Evolutionary conservation across 2,797 vertebrate genomes (phyloP), one percentile per base, ranked within the genome.

Genomic region (Todus mexicanus): DNA sequence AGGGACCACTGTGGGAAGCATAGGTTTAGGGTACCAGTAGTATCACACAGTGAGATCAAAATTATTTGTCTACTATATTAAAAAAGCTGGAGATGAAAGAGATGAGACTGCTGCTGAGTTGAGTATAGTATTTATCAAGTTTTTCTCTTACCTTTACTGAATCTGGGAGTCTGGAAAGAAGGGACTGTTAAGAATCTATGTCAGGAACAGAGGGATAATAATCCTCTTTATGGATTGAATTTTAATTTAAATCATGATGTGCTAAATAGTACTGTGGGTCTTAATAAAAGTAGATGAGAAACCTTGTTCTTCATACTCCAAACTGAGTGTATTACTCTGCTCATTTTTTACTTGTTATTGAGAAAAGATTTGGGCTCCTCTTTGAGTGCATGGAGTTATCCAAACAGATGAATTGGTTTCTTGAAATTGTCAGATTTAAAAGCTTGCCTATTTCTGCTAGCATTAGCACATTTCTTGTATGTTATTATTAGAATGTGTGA

Each of bases 171-270:
- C 60, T 88, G 79, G 50, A 60, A 93, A 60, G 48, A 94, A 87
- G 25, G 70, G 68, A 7, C 37, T 54, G 53, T 91, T 87, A 92
- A 94, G 56, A 84, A 88, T 53, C 66, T 40, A 12, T 66, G 48
- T 23, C 51, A 93, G 54, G 64, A 95, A 37, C 51, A 80, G 27
- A 54, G 64, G 54, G 76, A 82, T 77, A 91, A 74, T 89, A 94
- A 90, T 86, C 53, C 63, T 87, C 59, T 90, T 89, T 75, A 72
- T 6, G 84, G 75, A 68, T 23, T 73, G 38, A 22, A 54, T 64
- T 96, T 94, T 90, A 84, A 79, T 75, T 92, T 84, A 85, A 84
- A 72, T 69, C 70, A 40, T 27, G 22, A 63, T 54, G 51, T 84
- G 57, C 43, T 90, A 82, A 96, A 74, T 65, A 83, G 35, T 61